These are phyloP conservation scores for Thamnophis elegans DNA, from an alignment of 2,797 vertebrate genomes.

Conservation along the genomic window DNA sequence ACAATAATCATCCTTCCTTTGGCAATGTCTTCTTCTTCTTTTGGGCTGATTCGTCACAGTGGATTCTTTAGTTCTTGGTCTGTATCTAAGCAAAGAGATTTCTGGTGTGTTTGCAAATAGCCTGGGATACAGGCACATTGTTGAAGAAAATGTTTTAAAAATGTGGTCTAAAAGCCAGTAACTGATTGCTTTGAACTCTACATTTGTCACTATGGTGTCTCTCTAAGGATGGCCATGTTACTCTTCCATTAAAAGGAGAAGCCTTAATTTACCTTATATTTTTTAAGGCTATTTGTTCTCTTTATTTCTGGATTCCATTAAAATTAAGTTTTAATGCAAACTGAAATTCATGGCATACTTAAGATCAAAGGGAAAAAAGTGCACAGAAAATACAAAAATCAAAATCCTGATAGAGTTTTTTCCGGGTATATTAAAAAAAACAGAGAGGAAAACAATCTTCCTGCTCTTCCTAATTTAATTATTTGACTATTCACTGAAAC, in stretches of 20 bases:
- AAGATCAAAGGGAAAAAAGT: not conserved
- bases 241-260: not conserved
- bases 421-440: not conserved
- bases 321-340: accelerated
- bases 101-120: not conserved
- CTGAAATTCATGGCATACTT: not conserved
- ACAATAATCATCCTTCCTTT: not conserved
- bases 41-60: not conserved
- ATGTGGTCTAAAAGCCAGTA: not conserved
- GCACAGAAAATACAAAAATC: not conserved
- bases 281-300: not conserved
- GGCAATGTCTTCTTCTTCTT: not conserved
- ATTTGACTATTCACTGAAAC: slow-evolving; percentile 50
- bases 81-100: not conserved
- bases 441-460: slow-evolving; percentile 31
- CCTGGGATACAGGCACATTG: not conserved
- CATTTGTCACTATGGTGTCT: not conserved
- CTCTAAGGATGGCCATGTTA: not conserved
- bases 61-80: not conserved
- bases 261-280: not conserved
- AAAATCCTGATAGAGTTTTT: not conserved
- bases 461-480: slow-evolving; percentile 55
- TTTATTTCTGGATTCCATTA: not conserved
- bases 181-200: not conserved
- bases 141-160: not conserved